Base-by-base conservation (phyloP, 1,140 invertebrate genomes). In the Halictus rubicundus region DNA sequence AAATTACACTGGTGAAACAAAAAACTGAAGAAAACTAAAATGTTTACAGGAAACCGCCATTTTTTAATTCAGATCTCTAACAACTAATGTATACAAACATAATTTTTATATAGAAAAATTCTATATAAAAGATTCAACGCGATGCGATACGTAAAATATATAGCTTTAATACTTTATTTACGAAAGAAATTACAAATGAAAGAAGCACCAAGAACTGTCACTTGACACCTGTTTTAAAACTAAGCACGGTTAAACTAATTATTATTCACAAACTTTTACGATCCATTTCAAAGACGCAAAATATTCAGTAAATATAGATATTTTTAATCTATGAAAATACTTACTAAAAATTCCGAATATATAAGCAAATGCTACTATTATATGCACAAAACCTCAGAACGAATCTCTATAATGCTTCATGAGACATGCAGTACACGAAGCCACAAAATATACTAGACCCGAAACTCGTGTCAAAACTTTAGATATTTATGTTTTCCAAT, bases 151-250 rank as follows among this genome's bases (percentile, higher is more conserved):
- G n/a, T 16, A 37, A 52, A n/a, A 25, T 19, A 42, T 16, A 54
- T 42, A 23, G 39, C 10, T 66, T 39, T 25, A 9, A 42, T 49
- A 25, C 1, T 57, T 27, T 10, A n/a, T 74, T 49, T 49, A n/a
- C 1, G 16, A 23, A 42, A 7, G n/a, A 8, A 79, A 73, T 27
- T 46, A 61, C 6, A 52, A 71, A 79, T 25, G 39, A 74, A 37
- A 60, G 25, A 68, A 21, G 16, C 16, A 59, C 8, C 16, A 68
- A 68, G 27, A 79, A 59, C 42, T 68, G 71, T 74, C 71, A 74
- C 72, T 68, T 66, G 63, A 74, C 78, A 79, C 70, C 59, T 78
- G 77, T 72, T 74, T 79, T 54, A 73, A 78, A 79, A 49, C 27
- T 46, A 74, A 66, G 64, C 74, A 66, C 25, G 71, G 59, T 49